Conservation (phyloP, 2,797 vertebrate genomes). For the Nannoperca australis region DNA sequence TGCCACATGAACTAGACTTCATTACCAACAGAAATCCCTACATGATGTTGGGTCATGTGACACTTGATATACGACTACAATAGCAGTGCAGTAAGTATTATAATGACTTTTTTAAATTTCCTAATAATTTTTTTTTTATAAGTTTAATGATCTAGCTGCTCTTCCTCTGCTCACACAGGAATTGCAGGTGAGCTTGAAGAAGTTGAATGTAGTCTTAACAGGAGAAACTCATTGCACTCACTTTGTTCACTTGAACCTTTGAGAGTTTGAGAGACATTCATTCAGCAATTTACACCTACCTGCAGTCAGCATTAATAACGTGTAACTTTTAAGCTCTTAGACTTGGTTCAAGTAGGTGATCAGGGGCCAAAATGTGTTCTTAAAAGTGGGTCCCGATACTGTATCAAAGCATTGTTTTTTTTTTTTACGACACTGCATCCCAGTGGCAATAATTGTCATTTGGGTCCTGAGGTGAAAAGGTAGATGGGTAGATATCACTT, state of each 20-base stretch:
- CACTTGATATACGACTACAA: slow-evolving; percentile 19
- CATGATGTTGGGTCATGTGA: slow-evolving; percentile 6
- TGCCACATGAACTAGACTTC: slow-evolving; percentile 4
- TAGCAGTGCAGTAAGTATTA: slow-evolving; percentile 46
- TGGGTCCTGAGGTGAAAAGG: slow-evolving; percentile 11
- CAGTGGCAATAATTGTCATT: slow-evolving; percentile 10
- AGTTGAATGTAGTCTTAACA: slow-evolving; percentile 53
- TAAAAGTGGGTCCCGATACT: background rate
- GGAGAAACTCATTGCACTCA: slow-evolving; percentile 2
- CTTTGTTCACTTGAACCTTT: slow-evolving; percentile 14
- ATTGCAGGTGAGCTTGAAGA: slow-evolving; percentile 8
- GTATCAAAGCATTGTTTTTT: slow-evolving; percentile 1
- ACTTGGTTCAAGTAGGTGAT: slow-evolving; percentile 1
- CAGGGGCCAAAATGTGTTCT: slow-evolving; percentile 31
- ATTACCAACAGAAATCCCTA: background rate
- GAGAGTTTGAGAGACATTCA: slow-evolving; percentile 18
- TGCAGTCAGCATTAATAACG: background rate
- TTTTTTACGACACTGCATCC: slow-evolving; percentile 8
- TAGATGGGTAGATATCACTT: slow-evolving; percentile 28
- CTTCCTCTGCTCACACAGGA: slow-evolving; percentile 18
- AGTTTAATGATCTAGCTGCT: slow-evolving; percentile 10
- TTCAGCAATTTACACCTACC: background rate
- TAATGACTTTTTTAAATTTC: background rate
- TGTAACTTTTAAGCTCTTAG: slow-evolving; percentile 11
- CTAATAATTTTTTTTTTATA: background rate